Conservation (phyloP, 2,113 vertebrate genomes). For the Colinus virginianus region DNA sequence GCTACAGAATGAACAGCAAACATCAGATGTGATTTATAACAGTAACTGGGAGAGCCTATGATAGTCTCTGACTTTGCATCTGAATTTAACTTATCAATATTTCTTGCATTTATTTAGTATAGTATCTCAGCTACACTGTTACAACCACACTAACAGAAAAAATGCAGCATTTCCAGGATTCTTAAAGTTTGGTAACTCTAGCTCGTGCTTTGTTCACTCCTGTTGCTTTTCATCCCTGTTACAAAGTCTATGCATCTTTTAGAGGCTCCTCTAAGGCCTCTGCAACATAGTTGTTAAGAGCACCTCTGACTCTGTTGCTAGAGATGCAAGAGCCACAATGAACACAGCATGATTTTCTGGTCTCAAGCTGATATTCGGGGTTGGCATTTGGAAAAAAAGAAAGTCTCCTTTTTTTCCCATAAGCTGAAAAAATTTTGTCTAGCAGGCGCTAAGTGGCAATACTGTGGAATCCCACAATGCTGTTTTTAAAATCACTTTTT, state of each 20-base stretch:
- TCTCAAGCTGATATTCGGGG: neutral
- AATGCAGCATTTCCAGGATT: neutral
- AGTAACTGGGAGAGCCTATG: neutral
- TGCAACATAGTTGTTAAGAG: neutral
- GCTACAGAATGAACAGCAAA: neutral
- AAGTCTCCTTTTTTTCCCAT: neutral
- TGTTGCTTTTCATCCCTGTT: neutral
- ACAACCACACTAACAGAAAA: neutral
- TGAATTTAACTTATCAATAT: neutral
- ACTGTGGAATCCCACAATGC: constrained; percentile 9
- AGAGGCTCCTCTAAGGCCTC: neutral
- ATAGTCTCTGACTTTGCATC: neutral
- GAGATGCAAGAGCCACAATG: neutral
- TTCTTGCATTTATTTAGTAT: neutral
- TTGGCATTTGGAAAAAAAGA: neutral
- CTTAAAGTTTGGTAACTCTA: neutral
- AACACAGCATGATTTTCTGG: neutral
- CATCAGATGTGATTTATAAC: neutral
- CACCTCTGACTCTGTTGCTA: neutral
- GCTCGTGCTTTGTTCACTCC: neutral
- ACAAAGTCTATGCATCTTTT: neutral
- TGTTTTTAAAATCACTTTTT: constrained; percentile 30
- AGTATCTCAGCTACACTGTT: neutral
- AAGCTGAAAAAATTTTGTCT: neutral
- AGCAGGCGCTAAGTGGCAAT: neutral